A percentile compares a stretch with the other conserved stretches of the same genome.
These are phyloP conservation scores for Gorsachius goisagi DNA, from an alignment of 2,113 vertebrate genomes.

Conservation along the genomic window DNA sequence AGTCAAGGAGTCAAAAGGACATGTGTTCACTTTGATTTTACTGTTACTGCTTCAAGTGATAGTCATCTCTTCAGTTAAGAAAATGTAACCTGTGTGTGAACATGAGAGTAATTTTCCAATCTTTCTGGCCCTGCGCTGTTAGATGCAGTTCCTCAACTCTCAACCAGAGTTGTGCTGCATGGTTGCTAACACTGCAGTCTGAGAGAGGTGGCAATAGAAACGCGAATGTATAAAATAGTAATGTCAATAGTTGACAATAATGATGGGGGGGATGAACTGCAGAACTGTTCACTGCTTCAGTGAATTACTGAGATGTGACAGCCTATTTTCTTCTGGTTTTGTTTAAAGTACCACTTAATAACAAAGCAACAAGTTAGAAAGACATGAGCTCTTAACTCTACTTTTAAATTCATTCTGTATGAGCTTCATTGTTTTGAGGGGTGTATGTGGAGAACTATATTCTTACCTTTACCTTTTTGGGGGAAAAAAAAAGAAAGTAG, in stretches of 20 bases:
- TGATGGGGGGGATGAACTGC: not conserved
- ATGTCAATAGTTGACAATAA: not conserved
- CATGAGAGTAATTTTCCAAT: not conserved
- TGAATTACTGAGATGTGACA: not conserved
- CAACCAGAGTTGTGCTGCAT: not conserved
- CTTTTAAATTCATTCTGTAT: not conserved
- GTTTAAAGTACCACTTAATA: not conserved
- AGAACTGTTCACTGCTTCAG: not conserved
- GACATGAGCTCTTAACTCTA: not conserved
- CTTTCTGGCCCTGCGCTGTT: not conserved
- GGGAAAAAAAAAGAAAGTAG: not conserved
- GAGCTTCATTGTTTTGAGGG: not conserved
- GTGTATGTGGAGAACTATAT: not conserved
- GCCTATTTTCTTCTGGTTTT: not conserved
- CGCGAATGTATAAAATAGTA: not conserved
- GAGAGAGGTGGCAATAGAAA: not conserved
- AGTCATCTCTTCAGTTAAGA: not conserved
- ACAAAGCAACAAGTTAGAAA: not conserved
- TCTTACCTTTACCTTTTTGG: not conserved
- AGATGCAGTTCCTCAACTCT: not conserved
- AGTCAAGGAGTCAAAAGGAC: not conserved
- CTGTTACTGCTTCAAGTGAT: not conserved
- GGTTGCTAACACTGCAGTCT: accelerated
- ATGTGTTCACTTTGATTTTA: not conserved
- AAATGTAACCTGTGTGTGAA: not conserved